Base-by-base conservation (phyloP, 2,113 vertebrate genomes). In the Motacilla alba region DNA sequence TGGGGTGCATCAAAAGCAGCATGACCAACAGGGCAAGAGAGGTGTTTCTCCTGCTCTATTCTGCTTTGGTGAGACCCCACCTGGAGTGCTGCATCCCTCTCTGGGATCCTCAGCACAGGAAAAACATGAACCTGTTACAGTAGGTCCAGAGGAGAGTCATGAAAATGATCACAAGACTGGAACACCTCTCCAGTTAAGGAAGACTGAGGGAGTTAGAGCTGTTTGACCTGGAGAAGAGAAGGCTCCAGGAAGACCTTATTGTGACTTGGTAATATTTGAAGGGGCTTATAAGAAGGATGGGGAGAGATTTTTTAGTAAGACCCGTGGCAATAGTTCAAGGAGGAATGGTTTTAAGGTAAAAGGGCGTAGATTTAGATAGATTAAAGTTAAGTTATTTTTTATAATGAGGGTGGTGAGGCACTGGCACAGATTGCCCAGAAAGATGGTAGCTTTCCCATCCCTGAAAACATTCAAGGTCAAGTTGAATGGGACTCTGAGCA, bases 1-100 rank as follows among this genome's bases (percentile, higher is more conserved):
- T 58, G 55, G 26, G 7, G 10, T 47, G 3, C 28, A 58, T 72
- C 58, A 18, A 7, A 66, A 83, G 50, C 1, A 56, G 3, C 0
- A 0, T 39, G 41, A 15, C 12, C 30, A 85, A 1, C 11, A 33
- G 43, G 11, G 2, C 0, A 0, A n/a, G n/a, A 31, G 35, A 41
- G 28, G 5, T 1, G 47, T 55, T 84, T 59, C 22, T 76, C 0
- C 39, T 33, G 3, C 31, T 87, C 9, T 80, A 0, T 43, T 83
- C 47, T 3, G 2, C 50, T 31, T 17, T 66, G 1, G 5, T 52
- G 41, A 70, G 17, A 56, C 6, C n/a, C 27, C 26, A 59, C 23
- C 18, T 66, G 55, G 3, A 52, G 30, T 26, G 0, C 13, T 58
- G 20, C 0, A 0, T 75, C 37, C 64, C 39, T 44, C 4, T 82